These are phyloP conservation scores for Papilio aristodemus DNA, from an alignment of 1,140 invertebrate genomes.

Conservation along the genomic window DNA sequence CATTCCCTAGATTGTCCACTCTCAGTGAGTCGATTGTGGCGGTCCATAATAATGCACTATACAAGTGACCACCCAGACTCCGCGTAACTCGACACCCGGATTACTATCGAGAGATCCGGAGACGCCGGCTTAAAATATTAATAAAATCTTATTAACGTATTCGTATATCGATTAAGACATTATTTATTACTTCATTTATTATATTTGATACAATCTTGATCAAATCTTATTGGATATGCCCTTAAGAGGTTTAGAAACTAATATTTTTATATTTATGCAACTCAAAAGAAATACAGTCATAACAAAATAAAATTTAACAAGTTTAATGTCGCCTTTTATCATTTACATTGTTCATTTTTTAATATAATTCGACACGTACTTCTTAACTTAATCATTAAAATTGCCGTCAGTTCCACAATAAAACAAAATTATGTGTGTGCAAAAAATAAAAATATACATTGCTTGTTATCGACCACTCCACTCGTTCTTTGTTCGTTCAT, in stretches of 20 bases:
- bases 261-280: too few species aligned
- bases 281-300: too few species aligned
- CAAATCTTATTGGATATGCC: too few species aligned
- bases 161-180: neutral
- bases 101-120: slow-evolving; percentile 51
- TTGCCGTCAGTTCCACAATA: too few species aligned
- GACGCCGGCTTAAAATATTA: slow-evolving; percentile 32
- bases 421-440: neutral
- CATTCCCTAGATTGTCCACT: slow-evolving; percentile 40
- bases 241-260: too few species aligned
- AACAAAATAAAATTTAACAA: too few species aligned
- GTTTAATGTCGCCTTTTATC: too few species aligned
- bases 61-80: slow-evolving; percentile 61
- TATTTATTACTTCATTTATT: neutral
- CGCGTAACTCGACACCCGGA: slow-evolving; percentile 64
- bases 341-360: too few species aligned
- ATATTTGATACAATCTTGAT: too few species aligned
- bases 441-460: neutral
- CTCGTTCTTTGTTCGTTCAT: slow-evolving; percentile 21
- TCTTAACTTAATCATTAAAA: too few species aligned
- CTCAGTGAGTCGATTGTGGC: slow-evolving; percentile 40
- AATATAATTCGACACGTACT: too few species aligned
- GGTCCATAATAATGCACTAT: slow-evolving; percentile 59
- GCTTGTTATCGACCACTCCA: slow-evolving; percentile 25
- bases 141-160: neutral